phyloP scores from a whole-genome alignment of 1,140 invertebrate species.

The Panonychus citri region DNA sequence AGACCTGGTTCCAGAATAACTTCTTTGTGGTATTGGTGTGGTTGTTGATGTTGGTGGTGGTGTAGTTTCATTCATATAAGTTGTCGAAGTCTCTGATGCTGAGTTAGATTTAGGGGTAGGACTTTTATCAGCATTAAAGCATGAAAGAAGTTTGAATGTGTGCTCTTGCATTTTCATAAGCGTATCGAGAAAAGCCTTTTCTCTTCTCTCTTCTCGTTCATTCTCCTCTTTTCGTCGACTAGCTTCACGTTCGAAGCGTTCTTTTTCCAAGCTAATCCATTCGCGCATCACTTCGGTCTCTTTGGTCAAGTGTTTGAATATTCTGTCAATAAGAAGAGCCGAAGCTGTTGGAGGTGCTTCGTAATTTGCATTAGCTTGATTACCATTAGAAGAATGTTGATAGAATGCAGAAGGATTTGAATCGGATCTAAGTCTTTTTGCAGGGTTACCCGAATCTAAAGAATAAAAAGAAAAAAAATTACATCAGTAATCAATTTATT shows the following conservation, averaged over 20 bases:
- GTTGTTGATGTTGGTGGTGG: too few species aligned
- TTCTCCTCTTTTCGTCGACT: constrained; percentile 6
- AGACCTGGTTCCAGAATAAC: too few species aligned
- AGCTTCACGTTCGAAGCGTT: constrained; percentile 6
- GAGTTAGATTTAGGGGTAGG: too few species aligned
- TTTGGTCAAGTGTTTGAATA: constrained; percentile 9
- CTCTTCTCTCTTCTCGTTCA: constrained; percentile 9
- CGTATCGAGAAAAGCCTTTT: constrained; percentile 5
- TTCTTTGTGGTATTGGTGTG: too few species aligned
- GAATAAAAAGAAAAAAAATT: neutral
- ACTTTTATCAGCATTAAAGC: too few species aligned
- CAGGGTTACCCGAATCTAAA: neutral
- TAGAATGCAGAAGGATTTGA: neutral
- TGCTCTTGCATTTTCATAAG: constrained; percentile 9
- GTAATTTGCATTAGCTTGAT: neutral
- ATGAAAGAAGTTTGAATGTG: constrained; percentile 4
- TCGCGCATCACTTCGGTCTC: constrained; percentile 12
- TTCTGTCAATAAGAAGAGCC: constrained; percentile 10
- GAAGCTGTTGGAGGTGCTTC: neutral
- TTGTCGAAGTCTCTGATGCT: too few species aligned
- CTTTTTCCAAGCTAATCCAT: constrained; percentile 11
- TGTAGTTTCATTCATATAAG: too few species aligned
- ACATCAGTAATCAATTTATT: neutral
- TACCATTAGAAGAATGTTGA: neutral
- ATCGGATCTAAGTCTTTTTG: neutral